Evolutionary conservation across 2,888 invertebrate genomes (phyloP).

Genomic region (Hirtodrosophila duncani): DNA sequence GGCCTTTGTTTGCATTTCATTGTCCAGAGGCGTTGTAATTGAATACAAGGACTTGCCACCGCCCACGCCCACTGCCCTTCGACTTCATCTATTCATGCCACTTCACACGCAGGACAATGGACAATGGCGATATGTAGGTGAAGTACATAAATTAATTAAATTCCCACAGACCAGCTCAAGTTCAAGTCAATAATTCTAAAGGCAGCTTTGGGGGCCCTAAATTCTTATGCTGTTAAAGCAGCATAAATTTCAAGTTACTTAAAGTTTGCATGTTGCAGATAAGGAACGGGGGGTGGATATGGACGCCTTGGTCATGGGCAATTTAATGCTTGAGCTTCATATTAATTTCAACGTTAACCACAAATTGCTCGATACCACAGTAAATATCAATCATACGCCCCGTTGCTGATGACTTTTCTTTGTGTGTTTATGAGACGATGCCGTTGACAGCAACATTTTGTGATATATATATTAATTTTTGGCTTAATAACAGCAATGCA

Average conservation of each 20-base stretch:
- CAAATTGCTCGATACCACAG: slow-evolving; percentile 12
- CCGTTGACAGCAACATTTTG: slow-evolving; percentile 43
- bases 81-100: too few relatives aligned
- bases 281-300: too few relatives aligned
- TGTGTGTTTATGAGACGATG: slow-evolving; percentile 22
- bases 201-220: too few relatives aligned
- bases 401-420: slow-evolving; percentile 34
- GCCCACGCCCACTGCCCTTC: background rate
- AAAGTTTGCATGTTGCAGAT: too few relatives aligned
- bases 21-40: slow-evolving; percentile 15
- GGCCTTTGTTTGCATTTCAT: slow-evolving; percentile 19
- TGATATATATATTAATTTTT: slow-evolving; percentile 25
- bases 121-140: background rate
- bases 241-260: too few relatives aligned
- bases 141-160: slow-evolving; percentile 28
- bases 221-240: too few relatives aligned
- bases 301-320: slow-evolving; percentile 12
- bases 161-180: slow-evolving; percentile 1
- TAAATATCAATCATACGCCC: slow-evolving; percentile 61
- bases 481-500: slow-evolving; percentile 28
- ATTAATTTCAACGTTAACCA: slow-evolving; percentile 20
- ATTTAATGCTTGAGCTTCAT: slow-evolving; percentile 26
- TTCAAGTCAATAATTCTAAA: background rate
- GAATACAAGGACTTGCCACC: slow-evolving; percentile 1
- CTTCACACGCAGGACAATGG: slow-evolving; percentile 10